A percentile compares a stretch with the other conserved stretches of the same genome.
Evolutionary conservation across 2,888 invertebrate genomes (phyloP).

Genomic region (Epinotia ramella): DNA sequence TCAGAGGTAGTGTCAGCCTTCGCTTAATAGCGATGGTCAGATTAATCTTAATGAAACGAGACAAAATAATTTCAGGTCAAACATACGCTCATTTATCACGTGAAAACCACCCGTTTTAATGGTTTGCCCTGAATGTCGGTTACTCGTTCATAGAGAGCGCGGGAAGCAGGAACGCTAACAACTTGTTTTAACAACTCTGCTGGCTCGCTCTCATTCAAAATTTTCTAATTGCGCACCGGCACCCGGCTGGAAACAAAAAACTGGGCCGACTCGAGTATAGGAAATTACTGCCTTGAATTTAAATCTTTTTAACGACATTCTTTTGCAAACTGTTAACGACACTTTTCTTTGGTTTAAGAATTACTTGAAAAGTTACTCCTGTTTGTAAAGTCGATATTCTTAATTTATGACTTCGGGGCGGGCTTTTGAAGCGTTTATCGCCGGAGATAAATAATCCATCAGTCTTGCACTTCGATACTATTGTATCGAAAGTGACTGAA

Average conservation of each 20-base stretch:
- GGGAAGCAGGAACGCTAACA: slow-evolving; percentile 52
- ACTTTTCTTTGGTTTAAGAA: slow-evolving; percentile 19
- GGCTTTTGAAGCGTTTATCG: not conserved
- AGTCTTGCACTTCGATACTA: too few relatives aligned
- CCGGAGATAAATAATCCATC: not conserved
- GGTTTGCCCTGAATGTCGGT: slow-evolving; percentile 11
- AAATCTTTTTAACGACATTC: slow-evolving; percentile 50
- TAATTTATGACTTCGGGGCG: slow-evolving; percentile 7
- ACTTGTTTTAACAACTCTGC: slow-evolving; percentile 61
- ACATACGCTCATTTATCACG: not conserved
- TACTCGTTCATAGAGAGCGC: slow-evolving; percentile 34
- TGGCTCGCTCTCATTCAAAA: slow-evolving; percentile 58
- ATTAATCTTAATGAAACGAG: slow-evolving; percentile 4
- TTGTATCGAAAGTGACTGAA: too few relatives aligned
- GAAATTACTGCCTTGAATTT: slow-evolving; percentile 53
- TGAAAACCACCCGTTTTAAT: not conserved
- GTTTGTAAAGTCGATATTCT: slow-evolving; percentile 18
- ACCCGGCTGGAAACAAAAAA: slow-evolving; percentile 57
- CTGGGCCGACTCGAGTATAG: slow-evolving; percentile 54
- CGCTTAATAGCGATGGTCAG: too few relatives aligned
- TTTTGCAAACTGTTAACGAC: slow-evolving; percentile 36
- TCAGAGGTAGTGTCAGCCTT: too few relatives aligned
- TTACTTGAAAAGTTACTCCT: slow-evolving; percentile 15
- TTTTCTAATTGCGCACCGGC: slow-evolving; percentile 63
- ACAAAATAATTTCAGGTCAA: not conserved